Evolutionary conservation across 2,797 vertebrate genomes (phyloP).

Genomic region (Mallotus villosus): DNA sequence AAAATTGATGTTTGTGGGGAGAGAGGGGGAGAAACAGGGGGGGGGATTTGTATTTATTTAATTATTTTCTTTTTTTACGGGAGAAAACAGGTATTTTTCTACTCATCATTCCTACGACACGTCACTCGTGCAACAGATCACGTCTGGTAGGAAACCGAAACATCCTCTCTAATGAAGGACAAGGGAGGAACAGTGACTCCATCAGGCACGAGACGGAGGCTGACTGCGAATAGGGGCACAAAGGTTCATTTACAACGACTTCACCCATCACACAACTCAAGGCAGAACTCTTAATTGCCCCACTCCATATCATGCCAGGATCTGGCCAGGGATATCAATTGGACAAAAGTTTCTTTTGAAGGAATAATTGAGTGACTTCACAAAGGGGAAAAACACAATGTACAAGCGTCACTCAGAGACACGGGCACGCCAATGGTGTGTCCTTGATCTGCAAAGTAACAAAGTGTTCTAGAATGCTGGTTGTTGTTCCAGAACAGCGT

Average conservation of each 20-base stretch:
- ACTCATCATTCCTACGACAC: neutral
- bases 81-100: neutral
- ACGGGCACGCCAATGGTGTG: neutral
- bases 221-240: neutral
- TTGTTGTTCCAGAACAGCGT: neutral
- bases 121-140: slow-evolving; percentile 3
- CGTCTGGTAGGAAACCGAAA: neutral
- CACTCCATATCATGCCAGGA: neutral
- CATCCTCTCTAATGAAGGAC: neutral
- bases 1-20: slow-evolving; percentile 44
- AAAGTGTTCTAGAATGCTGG: neutral
- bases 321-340: neutral
- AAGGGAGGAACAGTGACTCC: slow-evolving; percentile 8
- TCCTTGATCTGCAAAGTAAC: neutral
- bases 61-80: neutral
- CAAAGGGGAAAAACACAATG: neutral
- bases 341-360: neutral
- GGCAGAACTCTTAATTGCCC: slow-evolving; percentile 5
- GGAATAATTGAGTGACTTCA: neutral
- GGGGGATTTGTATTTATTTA: neutral
- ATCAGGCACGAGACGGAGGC: neutral
- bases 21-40: neutral
- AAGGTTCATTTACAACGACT: slow-evolving; percentile 8
- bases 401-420: neutral
- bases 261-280: neutral